A percentile compares a stretch with the other conserved stretches of the same genome.
Evolutionary conservation across 2,888 invertebrate species (phyloP).

Genomic region (Dicyrtoma fusca): DNA sequence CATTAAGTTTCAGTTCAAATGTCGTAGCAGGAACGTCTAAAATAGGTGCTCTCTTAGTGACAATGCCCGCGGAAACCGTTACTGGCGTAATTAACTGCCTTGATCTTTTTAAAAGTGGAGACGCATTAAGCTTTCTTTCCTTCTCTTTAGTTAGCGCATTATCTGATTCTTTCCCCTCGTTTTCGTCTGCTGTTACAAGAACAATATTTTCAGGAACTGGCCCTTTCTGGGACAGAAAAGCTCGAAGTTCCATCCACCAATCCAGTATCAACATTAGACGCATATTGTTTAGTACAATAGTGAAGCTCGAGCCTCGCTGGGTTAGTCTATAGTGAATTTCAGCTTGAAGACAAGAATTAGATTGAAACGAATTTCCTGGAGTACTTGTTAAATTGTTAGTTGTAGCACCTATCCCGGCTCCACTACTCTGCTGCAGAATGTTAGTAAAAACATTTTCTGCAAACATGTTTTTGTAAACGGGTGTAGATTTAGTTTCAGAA

Average conservation of each 20-base stretch:
- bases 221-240: constrained; percentile 67
- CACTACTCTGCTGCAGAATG: constrained; percentile 73
- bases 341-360: constrained; percentile 60
- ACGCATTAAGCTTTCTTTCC: constrained; percentile 36
- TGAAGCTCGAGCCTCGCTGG: constrained; percentile 67
- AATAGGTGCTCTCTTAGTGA: constrained; percentile 61
- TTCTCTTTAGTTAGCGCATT: neutral
- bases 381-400: neutral
- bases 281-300: constrained; percentile 91
- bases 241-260: constrained; percentile 84
- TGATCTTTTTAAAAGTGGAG: constrained; percentile 47
- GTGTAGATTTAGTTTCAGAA: constrained; percentile 59
- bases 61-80: constrained; percentile 60
- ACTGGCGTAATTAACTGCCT: constrained; percentile 56
- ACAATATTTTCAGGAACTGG: constrained; percentile 37
- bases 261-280: constrained; percentile 89
- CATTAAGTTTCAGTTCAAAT: constrained; percentile 86
- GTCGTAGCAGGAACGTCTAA: constrained; percentile 61
- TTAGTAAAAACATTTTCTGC: constrained; percentile 79
- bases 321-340: constrained; percentile 62
- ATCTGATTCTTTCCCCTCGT: neutral
- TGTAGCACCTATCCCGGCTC: neutral
- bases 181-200: neutral
- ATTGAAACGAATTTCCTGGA: constrained; percentile 39
- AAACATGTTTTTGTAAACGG: constrained; percentile 63